Evolutionary conservation across 1,140 invertebrate species (phyloP), one percentile per base, ranked within the genome.

Genomic region (Rhynchophorus ferrugineus): DNA sequence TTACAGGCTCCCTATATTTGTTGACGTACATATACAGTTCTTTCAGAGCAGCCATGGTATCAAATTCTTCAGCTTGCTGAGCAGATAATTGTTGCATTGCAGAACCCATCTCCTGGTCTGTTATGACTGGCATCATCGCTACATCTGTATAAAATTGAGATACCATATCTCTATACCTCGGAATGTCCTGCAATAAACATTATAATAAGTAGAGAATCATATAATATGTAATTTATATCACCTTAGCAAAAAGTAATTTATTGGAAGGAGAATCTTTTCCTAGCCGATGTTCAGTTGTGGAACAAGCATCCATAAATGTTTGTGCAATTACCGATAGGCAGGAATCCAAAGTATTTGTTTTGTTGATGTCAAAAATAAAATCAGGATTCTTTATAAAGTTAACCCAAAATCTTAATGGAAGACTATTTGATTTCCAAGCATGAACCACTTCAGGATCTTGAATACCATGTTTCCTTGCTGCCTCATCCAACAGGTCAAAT

Each of bases 381-480:
- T 96, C 90, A 5, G 94, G 92, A 78, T 95, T 95, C 71, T 95
- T 96, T 47, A 96, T 93, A 59, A 96, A 89, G 73, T 95, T 95
- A 11, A 95, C 89, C 94, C 94, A 97, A 76, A 96, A 95, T 60
- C 93, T 78, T 39, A 96, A 74, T 33, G 92, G 91, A 66, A 95
- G 79, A 74, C 91, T 80, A 61, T 96, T 96, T 1, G 90, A 94
- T 75, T 97, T 97, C 94, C 93, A 96, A 1, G 92, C 89, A 69
- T 96, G 91, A 1, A 95, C 79, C 33, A 95, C 89, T 73, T 95
- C 91, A 0, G 88, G 83, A 68, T 91, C 87, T 43, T 81, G 74
- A 34, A 95, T 91, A 22, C 84, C 83, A 64, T 95, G 86, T 46
- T 82, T 76, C 50, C 81, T 78, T 0, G 92, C 91, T 1, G 90